Percentiles rank a stretch among this genome's conserved stretches.
These are phyloP conservation scores for Isaurus tuberculatus DNA, from an alignment of 92 coral and sea anemone species.

Conservation along the genomic window DNA sequence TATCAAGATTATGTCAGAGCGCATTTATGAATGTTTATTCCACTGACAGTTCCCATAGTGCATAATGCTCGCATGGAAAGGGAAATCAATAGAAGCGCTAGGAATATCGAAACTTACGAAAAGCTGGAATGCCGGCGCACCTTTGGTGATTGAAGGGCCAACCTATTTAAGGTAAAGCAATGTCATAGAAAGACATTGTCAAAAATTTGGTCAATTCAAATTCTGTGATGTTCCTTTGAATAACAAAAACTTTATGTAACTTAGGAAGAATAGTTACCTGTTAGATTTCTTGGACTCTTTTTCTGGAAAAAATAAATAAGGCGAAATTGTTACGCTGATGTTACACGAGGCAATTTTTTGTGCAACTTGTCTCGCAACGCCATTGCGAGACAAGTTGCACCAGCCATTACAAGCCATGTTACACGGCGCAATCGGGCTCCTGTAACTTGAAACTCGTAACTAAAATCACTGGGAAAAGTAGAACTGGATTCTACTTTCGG, in stretches of 20 bases:
- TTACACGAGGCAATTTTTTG: no score
- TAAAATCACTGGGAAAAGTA: no score
- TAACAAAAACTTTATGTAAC: neutral
- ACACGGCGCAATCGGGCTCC: no score
- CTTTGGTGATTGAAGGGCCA: constrained; percentile 57
- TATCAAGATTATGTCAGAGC: no score
- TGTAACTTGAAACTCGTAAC: no score
- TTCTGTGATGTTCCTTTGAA: neutral
- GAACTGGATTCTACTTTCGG: no score
- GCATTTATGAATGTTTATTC: neutral
- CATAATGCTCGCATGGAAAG: neutral
- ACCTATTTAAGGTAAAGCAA: constrained; percentile 50
- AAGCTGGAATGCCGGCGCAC: constrained; percentile 82
- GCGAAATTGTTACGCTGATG: neutral
- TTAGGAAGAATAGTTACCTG: constrained; percentile 2
- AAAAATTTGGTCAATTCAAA: neutral
- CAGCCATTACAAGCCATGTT: no score
- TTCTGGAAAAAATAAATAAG: constrained; percentile 16
- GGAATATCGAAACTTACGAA: constrained; percentile 73
- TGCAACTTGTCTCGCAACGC: no score
- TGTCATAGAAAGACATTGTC: neutral
- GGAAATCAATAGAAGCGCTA: neutral
- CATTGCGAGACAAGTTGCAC: no score
- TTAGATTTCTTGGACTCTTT: constrained; percentile 33
- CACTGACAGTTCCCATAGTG: neutral